Percentiles rank a stretch among this genome's conserved stretches.
Evolutionary conservation across 2,888 invertebrate species (phyloP).

Genomic region (Lordiphosa fenestrarum): DNA sequence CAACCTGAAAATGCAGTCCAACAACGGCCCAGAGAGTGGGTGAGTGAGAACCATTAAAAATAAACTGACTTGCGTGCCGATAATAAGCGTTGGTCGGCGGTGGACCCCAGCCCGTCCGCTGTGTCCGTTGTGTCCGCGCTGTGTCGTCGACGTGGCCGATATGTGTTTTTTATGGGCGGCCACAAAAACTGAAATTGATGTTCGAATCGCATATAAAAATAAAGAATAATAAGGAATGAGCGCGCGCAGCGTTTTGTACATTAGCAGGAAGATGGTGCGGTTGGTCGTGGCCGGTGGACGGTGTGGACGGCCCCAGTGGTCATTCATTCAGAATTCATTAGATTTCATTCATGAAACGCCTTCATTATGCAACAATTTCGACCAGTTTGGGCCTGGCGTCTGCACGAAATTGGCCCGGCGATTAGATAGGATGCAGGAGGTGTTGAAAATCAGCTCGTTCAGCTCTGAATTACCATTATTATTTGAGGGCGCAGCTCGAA

Average conservation of each 20-base stretch:
- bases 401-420: slow-evolving; percentile 58
- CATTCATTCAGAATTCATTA: slow-evolving; percentile 76
- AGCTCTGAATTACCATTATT: slow-evolving; percentile 73
- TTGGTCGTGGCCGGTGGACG: slow-evolving; percentile 33
- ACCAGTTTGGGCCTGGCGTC: slow-evolving; percentile 17
- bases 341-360: slow-evolving; percentile 77
- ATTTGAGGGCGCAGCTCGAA: slow-evolving; percentile 43
- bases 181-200: slow-evolving; percentile 75
- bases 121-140: slow-evolving; percentile 35
- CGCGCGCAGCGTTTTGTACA: slow-evolving; percentile 73
- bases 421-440: slow-evolving; percentile 73
- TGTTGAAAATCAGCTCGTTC: slow-evolving; percentile 70
- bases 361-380: slow-evolving; percentile 69
- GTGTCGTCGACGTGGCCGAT: slow-evolving; percentile 49
- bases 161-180: slow-evolving; percentile 73
- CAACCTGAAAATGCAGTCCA: slow-evolving; percentile 28
- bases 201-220: slow-evolving; percentile 69
- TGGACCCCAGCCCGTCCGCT: background rate
- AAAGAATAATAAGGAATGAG: slow-evolving; percentile 72
- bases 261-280: slow-evolving; percentile 42
- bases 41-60: slow-evolving; percentile 77
- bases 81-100: slow-evolving; percentile 62
- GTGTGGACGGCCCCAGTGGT: slow-evolving; percentile 39
- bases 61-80: slow-evolving; percentile 78
- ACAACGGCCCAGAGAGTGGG: slow-evolving; percentile 47